Base-by-base conservation (phyloP, 2,797 vertebrate genomes). In the Enteromius argenteus region DNA sequence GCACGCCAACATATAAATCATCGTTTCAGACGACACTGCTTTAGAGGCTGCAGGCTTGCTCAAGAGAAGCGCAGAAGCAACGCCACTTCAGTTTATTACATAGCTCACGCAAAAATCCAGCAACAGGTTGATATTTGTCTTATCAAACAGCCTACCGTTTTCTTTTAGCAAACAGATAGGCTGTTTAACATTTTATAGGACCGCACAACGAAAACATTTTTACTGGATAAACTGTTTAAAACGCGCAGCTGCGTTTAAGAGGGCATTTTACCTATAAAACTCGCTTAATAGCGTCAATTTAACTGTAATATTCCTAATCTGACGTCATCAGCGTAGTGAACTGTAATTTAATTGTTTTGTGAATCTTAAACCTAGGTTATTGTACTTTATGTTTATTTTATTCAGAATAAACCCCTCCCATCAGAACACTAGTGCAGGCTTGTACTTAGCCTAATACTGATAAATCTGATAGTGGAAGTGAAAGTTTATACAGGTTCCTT, bases 51-150 rank as follows among this genome's bases (percentile, higher is more conserved):
- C 74, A 35, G 13, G 9, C 19, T 72, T n/a, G 53, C 68, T 35
- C 35, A 7, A 81, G 39, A 76, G 21, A 69, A 42, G 81, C 72
- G 23, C 44, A 76, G 51, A 64, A 56, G 46, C 10, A 23, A 37
- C 39, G 11, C 27, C 27, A 23, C 66, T 58, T 37, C 14, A 35
- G n/a, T 58, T 53, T 32, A 46, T 10, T 5, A 17, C 32, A 46
- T 30, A 19, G 37, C 83, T 51, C 77, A 86, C 88, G 87, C 91
- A 91, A 90, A 89, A 71, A 79, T 91, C 89, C 91, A 88, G 92
- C 93, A 94, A 95, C 94, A 94, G 93, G 93, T 95, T 93, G 5
- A 58, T 51, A 49, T 35, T 13, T 42, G 46, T 42, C 37, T 17
- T 23, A 6, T 77, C 90, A 87, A 77, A 89, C 23, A 27, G 56